These are phyloP conservation scores for Furnarius figulus DNA, from an alignment of 2,113 vertebrate species.

Conservation along the genomic window DNA sequence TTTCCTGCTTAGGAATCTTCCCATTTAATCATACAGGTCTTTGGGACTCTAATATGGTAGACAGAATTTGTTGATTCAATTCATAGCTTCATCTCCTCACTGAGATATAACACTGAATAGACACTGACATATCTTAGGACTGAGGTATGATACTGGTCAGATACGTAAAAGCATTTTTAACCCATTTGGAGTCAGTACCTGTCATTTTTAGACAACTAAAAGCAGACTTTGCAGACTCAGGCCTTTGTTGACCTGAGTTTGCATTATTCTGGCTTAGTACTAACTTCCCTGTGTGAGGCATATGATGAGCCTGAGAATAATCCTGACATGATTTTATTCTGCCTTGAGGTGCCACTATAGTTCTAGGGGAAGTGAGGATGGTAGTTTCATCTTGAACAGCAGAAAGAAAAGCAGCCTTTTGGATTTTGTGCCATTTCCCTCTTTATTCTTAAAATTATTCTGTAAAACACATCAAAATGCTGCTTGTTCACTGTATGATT, in stretches of 20 bases:
- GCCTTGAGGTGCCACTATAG: constrained; percentile 36
- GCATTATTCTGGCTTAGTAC: not conserved
- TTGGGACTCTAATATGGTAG: not conserved
- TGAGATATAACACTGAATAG: not conserved
- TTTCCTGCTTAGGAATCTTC: not conserved
- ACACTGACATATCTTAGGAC: not conserved
- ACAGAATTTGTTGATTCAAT: not conserved
- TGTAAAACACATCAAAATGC: constrained; percentile 3
- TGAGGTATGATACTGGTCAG: not conserved
- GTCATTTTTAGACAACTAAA: not conserved
- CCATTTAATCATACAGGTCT: not conserved
- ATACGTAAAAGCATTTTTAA: not conserved
- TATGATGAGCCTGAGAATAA: not conserved
- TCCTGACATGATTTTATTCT: not conserved
- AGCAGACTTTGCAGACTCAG: not conserved
- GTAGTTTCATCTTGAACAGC: not conserved
- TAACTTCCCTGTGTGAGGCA: not conserved
- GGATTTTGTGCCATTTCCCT: not conserved
- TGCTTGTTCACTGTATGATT: not conserved
- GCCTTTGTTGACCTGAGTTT: not conserved
- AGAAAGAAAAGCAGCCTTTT: not conserved
- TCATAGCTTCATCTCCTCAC: not conserved
- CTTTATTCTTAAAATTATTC: not conserved
- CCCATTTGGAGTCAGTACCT: not conserved
- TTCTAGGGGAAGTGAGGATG: not conserved